Evolutionary conservation across 1,140 invertebrate genomes (phyloP), one percentile per base, ranked within the genome.

Genomic region (Patella vulgata): DNA sequence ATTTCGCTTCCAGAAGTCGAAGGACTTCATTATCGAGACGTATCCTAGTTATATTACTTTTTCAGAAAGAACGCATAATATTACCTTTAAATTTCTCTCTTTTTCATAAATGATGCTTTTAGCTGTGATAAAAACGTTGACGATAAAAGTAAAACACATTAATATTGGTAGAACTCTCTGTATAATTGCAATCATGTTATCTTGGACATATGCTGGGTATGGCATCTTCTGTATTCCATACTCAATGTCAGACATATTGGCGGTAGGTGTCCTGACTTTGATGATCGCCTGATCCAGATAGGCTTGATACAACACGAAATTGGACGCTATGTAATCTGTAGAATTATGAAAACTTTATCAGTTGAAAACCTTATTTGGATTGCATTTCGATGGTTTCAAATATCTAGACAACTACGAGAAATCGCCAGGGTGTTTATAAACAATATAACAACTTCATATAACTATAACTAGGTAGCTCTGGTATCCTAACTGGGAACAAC

Each of bases 231-330:
- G 85, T 70, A 92, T 56, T 9, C 73, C 47, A 9, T 77, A 27
- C 23, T 51, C 52, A 4, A 59, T 30, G 9, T 48, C 39, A 6
- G 43, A n/a, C 11, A 21, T 47, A 1, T 48, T 33, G 3, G 43
- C 14, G 12, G 42, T 31, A 11, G 58, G 33, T 48, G 58, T 61
- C 50, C 61, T 58, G n/a, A 54, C 23, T 47, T 86, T 82, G 55
- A 88, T 88, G 19, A 91, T 84, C 36, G 87, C 82, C 58, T 85
- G 82, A 14, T 88, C 88, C 11, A 92, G 71, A 2, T 86, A 84
- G 73, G 89, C 86, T 78, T 92, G 90, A 1, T 92, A 70, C 3
- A 85, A 83, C 12, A 92, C 76, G 73, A 92, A 92, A 56, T 90
- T 89, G 82, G 91, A 89, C 11, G 81, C 71, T 28, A 84, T 86